Evolutionary conservation across 2,113 vertebrate species (phyloP).

Genomic region (Trogon surrucura): DNA sequence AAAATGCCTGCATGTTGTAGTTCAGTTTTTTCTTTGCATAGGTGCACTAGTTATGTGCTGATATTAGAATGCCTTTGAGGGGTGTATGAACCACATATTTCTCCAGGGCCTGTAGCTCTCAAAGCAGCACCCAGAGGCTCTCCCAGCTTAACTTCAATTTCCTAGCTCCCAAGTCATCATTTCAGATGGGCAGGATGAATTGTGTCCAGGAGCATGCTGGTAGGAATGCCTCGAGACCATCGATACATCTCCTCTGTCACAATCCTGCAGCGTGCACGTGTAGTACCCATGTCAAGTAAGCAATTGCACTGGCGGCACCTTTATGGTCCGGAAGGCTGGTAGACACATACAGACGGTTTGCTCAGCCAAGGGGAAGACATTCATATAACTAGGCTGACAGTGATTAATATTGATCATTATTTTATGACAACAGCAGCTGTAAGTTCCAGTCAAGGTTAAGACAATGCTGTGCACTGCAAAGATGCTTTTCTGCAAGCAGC

Average conservation of each 20-base stretch:
- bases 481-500: background rate
- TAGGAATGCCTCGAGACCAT: background rate
- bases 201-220: background rate
- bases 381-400: background rate
- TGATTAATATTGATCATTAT: background rate
- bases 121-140: background rate
- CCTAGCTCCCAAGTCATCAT: background rate
- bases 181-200: background rate
- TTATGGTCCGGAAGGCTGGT: background rate
- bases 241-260: background rate
- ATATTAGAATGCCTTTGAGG: fast-evolving
- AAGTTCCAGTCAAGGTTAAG: background rate
- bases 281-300: background rate
- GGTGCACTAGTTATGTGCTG: background rate
- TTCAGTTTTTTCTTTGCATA: slow-evolving; percentile 1
- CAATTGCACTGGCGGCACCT: background rate
- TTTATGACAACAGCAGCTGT: background rate
- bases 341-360: background rate
- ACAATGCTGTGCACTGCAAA: background rate
- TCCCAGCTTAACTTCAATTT: background rate
- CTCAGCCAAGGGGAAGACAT: background rate
- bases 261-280: background rate
- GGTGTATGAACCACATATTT: background rate
- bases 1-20: background rate
- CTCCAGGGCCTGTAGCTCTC: background rate